Base-by-base conservation (phyloP, 2,113 vertebrate genomes). In the Taurulus bubalis region DNA sequence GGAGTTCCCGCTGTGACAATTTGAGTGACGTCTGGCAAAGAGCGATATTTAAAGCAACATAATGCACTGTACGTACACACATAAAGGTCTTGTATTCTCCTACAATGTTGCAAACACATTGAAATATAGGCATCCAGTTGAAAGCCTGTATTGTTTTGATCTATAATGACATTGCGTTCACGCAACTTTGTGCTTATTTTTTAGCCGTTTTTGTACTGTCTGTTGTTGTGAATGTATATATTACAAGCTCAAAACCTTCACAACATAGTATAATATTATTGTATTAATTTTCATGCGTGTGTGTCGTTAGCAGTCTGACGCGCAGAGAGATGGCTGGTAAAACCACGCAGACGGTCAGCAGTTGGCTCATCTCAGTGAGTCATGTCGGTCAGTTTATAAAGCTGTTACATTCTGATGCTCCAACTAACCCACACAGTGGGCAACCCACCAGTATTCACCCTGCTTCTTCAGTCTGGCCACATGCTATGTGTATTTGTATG, bases 341-440 rank as follows among this genome's bases (percentile, higher is more conserved):
- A 87, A 70, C 26, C 51, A 70, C 82, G 66, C 89, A 90, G 90
- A 82, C 74, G 71, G 71, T 81, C 84, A 74, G 16, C 87, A 85
- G 84, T 91, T 84, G 85, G 84, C 85, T 83, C 55, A 69, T 85
- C 45, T 73, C 58, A 64, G 77, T 60, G 18, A 89, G 82, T 85
- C 85, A 72, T 69, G 85, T 71, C 76, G 87, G 87, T 91, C 83
- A 90, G 47, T 80, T 85, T 71, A 77, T 70, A 87, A 87, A 87
- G 83, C 91, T 92, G 89, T 87, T 85, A 38, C 26, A 85, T 86
- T 77, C 32, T 82, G 70, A 89, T 9, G 53, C 79, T 78, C 79
- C 77, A 60, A 70, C 15, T 74, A 86, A 24, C 91, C 89, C 86
- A 90, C 91, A 72, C 72, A 59, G 26, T 55, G 69, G 75, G 77